These are phyloP conservation scores for Pocillopora damicornis DNA, from an alignment of 64 coral and sea anemone genomes.

Conservation along the genomic window DNA sequence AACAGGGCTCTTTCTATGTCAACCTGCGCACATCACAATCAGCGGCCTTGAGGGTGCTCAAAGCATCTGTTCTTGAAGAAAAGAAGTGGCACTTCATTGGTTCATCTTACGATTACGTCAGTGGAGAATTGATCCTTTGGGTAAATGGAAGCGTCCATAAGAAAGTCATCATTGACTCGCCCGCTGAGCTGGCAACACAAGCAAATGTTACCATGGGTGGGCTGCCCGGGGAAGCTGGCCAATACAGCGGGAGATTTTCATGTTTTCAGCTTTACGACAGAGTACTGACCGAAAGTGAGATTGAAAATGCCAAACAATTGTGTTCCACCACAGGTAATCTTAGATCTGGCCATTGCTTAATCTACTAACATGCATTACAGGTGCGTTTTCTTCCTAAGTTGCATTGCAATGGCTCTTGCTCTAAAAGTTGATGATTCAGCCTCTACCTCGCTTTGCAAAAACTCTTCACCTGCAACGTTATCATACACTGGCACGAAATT, in stretches of 20 bases:
- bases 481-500: too few relatives aligned
- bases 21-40: not conserved
- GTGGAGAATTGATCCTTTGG: conserved; percentile 3
- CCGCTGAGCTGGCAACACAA: not conserved
- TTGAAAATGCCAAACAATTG: not conserved
- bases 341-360: not conserved
- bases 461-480: too few relatives aligned
- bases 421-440: too few relatives aligned
- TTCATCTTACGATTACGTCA: not conserved
- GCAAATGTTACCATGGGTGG: not conserved
- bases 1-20: not conserved
- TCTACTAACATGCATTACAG: not conserved
- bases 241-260: conserved; percentile 21
- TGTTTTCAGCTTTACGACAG: conserved; percentile 41
- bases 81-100: conserved; percentile 21
- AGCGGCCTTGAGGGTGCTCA: too few relatives aligned
- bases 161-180: not conserved
- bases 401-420: too few relatives aligned
- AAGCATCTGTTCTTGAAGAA: not conserved
- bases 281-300: conserved; percentile 3
- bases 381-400: not conserved
- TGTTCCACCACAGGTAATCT: not conserved
- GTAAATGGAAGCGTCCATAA: not conserved
- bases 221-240: not conserved
- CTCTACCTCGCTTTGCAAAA: too few relatives aligned